Percentiles rank a stretch among this genome's conserved stretches.
Evolutionary conservation across 2,113 vertebrate species (phyloP).

Genomic region (Aspidoscelis tigris): DNA sequence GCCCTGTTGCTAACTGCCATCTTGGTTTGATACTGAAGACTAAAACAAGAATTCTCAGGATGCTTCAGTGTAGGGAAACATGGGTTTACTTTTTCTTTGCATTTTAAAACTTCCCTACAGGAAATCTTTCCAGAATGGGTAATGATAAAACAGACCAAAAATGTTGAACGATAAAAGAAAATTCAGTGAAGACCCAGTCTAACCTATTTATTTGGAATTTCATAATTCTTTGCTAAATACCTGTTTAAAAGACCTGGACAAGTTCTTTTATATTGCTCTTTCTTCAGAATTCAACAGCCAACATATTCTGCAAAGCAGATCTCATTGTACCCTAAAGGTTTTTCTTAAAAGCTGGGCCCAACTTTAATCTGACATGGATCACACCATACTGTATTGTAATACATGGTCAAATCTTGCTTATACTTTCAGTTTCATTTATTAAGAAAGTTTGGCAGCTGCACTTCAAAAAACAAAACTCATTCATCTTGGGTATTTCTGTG

Average conservation of each 20-base stretch:
- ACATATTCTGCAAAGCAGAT: neutral
- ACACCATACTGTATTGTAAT: neutral
- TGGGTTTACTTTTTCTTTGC: no score
- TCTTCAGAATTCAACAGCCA: no score
- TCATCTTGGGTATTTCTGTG: neutral
- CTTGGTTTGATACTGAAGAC: no score
- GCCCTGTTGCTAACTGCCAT: no score
- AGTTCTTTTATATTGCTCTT: neutral
- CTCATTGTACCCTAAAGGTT: neutral
- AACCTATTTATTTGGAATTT: neutral
- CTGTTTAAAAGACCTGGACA: constrained; percentile 3
- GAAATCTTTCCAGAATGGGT: no score
- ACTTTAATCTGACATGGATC: neutral
- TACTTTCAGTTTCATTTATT: neutral
- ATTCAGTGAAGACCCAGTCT: no score
- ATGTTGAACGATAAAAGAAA: no score
- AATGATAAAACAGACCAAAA: no score
- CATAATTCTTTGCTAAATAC: neutral
- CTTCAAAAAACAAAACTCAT: constrained; percentile 30
- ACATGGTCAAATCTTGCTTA: neutral
- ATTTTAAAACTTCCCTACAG: no score
- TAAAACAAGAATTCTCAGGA: no score
- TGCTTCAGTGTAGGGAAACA: no score
- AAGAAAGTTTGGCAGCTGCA: constrained; percentile 28
- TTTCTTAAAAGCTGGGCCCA: neutral